Conservation (phyloP, 2,888 invertebrate species). For the Griposia aprilina region DNA sequence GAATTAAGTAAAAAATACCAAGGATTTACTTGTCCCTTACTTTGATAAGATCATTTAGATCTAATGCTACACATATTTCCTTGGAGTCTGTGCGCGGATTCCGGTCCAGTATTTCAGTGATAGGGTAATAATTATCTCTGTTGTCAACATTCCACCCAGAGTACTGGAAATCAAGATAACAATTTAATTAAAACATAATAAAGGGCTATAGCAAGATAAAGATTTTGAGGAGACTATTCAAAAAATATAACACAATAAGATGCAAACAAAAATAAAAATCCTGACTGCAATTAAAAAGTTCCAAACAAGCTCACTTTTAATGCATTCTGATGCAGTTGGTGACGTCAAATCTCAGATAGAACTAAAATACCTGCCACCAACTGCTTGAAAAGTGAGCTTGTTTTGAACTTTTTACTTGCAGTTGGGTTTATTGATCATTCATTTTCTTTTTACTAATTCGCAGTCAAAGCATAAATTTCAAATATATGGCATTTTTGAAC, state of each 20-base stretch:
- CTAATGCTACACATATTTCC: constrained; percentile 90
- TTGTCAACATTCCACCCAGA: constrained; percentile 92
- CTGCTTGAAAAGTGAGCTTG: not conserved
- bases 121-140: constrained; percentile 91
- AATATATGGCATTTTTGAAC: too few species aligned
- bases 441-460: too few species aligned
- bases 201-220: not conserved
- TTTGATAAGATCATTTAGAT: constrained; percentile 90
- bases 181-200: not conserved
- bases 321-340: not conserved
- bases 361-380: not conserved
- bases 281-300: not conserved
- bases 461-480: too few species aligned
- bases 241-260: not conserved
- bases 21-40: constrained; percentile 89
- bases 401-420: not conserved
- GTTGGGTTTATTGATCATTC: too few species aligned
- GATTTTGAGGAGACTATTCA: not conserved
- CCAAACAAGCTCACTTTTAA: too few species aligned
- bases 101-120: constrained; percentile 89
- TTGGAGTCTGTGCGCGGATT: constrained; percentile 89
- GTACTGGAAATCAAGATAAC: constrained; percentile 84
- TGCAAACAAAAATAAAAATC: not conserved
- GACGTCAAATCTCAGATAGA: not conserved
- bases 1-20: constrained; percentile 83